Evolutionary conservation across 2,797 vertebrate genomes (phyloP).

Genomic region (Cossypha polioptera): DNA sequence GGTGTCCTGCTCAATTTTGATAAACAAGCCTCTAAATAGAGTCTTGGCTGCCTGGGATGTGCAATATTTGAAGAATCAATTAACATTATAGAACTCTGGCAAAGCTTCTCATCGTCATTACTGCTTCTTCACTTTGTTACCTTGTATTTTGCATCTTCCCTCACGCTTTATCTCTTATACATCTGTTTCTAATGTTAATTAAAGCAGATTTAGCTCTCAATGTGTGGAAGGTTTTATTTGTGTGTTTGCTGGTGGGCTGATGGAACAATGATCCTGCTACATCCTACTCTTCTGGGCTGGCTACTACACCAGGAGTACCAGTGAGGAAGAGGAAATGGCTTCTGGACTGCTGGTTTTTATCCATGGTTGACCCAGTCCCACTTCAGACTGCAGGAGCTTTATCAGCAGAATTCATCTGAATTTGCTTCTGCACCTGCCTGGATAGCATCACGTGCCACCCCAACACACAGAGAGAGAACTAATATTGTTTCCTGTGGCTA

Average conservation of each 20-base stretch:
- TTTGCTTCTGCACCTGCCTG: background rate
- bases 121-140: background rate
- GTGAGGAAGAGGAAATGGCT: background rate
- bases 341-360: background rate
- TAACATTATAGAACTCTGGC: conserved; percentile 30
- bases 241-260: background rate
- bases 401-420: background rate
- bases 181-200: background rate
- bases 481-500: background rate
- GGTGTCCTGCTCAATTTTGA: conserved; percentile 2
- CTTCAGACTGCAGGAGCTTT: background rate
- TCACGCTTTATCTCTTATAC: background rate
- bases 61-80: conserved; percentile 15
- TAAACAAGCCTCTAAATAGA: background rate
- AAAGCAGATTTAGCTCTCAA: background rate
- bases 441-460: background rate
- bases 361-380: background rate
- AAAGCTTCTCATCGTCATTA: conserved; percentile 5
- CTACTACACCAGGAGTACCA: background rate
- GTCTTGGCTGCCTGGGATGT: background rate
- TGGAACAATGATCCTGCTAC: background rate
- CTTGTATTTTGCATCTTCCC: background rate
- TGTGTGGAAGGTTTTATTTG: background rate
- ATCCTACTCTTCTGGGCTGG: background rate
- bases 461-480: background rate